Evolutionary conservation across 2,888 invertebrate species (phyloP).

Genomic region (Baccha elongata): DNA sequence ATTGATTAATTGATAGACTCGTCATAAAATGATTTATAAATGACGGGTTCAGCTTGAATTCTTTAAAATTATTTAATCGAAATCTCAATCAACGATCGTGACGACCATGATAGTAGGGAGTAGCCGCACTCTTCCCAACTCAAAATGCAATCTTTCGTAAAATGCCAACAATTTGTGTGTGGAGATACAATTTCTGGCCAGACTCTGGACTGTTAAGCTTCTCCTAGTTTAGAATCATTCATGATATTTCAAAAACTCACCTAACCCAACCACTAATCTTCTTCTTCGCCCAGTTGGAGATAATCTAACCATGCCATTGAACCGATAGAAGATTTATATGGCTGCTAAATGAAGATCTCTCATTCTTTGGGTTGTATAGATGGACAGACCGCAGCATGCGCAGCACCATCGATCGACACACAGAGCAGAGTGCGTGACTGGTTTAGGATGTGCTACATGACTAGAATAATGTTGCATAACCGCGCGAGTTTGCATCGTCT

Average conservation of each 20-base stretch:
- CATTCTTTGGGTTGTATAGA: slow-evolving; percentile 32
- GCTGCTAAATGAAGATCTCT: slow-evolving; percentile 68
- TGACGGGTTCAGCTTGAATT: background rate
- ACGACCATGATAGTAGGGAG: slow-evolving; percentile 17
- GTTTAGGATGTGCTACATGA: slow-evolving; percentile 73
- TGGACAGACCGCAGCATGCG: slow-evolving; percentile 65
- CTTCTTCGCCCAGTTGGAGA: slow-evolving; percentile 56
- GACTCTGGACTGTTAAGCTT: background rate
- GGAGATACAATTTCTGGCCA: slow-evolving; percentile 28
- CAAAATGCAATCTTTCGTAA: slow-evolving; percentile 16
- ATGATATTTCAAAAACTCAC: slow-evolving; percentile 62
- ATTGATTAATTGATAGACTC: slow-evolving; percentile 24
- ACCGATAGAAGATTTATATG: slow-evolving; percentile 63
- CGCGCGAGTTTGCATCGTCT: slow-evolving; percentile 66
- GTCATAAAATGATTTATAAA: slow-evolving; percentile 13
- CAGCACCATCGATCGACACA: slow-evolving; percentile 23
- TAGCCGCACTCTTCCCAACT: slow-evolving; percentile 10
- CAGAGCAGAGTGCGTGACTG: slow-evolving; percentile 66
- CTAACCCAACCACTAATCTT: slow-evolving; percentile 57
- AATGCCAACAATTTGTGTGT: slow-evolving; percentile 49
- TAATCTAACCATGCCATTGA: slow-evolving; percentile 68
- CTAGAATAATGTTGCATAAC: slow-evolving; percentile 73
- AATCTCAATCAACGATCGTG: slow-evolving; percentile 36
- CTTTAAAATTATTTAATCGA: slow-evolving; percentile 10
- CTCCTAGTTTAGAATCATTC: slow-evolving; percentile 33